Percentiles rank a stretch among this genome's conserved stretches.
Evolutionary conservation across 2,113 vertebrate genomes (phyloP).

Genomic region (Meriones unguiculatus): DNA sequence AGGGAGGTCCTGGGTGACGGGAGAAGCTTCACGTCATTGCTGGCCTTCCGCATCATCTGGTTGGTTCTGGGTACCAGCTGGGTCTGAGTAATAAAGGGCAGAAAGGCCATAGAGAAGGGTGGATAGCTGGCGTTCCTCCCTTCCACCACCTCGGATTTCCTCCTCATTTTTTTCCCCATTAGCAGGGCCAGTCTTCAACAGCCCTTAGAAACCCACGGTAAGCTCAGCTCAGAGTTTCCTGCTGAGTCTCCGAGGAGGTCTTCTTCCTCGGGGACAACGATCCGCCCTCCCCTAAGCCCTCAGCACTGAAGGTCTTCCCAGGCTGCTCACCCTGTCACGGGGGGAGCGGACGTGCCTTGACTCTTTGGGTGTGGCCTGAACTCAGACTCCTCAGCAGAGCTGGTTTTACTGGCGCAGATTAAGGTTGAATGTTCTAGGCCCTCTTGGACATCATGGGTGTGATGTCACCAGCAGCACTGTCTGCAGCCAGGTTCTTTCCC

Average conservation of each 20-base stretch:
- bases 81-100: neutral
- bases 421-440: neutral
- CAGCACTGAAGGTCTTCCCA: neutral
- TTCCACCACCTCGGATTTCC: neutral
- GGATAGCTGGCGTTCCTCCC: neutral
- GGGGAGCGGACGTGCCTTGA: neutral
- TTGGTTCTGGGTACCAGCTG: slow-evolving; percentile 15
- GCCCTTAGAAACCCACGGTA: neutral
- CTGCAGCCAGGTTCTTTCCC: neutral
- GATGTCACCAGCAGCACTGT: neutral
- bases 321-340: neutral
- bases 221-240: neutral
- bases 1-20: slow-evolving; percentile 21
- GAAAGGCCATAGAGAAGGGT: neutral
- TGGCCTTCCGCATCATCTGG: neutral
- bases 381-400: neutral
- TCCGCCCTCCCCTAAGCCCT: neutral
- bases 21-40: slow-evolving; percentile 6
- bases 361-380: neutral
- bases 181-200: neutral
- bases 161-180: neutral
- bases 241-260: neutral
- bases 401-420: neutral
- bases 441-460: neutral
- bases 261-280: neutral